Evolutionary conservation across 1,140 invertebrate genomes (phyloP).

Genomic region (Bicyclus anynana): DNA sequence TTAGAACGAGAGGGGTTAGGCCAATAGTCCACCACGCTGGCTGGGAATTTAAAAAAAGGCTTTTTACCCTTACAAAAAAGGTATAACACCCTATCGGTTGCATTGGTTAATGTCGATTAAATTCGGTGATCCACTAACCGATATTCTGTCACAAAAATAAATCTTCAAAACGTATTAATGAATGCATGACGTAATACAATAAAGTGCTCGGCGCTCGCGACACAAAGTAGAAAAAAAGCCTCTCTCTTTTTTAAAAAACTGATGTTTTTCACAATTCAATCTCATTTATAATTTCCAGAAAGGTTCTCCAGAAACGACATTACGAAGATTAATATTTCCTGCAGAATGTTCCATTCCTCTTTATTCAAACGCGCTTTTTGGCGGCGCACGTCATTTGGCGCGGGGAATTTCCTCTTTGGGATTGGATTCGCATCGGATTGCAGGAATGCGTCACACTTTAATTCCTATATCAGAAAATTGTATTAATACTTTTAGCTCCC

Average conservation of each 20-base stretch:
- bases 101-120: no score
- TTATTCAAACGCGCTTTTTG: slow-evolving; percentile 8
- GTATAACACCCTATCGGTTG: no score
- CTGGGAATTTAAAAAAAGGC: no score
- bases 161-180: no score
- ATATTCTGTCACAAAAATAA: no score
- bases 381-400: slow-evolving; percentile 18
- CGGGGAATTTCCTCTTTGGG: slow-evolving; percentile 20
- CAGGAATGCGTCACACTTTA: slow-evolving; percentile 2
- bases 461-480: slow-evolving; percentile 10
- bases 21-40: no score
- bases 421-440: slow-evolving; percentile 16
- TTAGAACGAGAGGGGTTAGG: no score
- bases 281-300: slow-evolving; percentile 1
- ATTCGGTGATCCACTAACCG: no score
- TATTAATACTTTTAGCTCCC: no score
- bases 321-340: slow-evolving; percentile 5
- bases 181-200: not conserved
- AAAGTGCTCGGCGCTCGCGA: not conserved
- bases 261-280: slow-evolving; percentile 4
- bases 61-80: no score
- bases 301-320: not conserved
- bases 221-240: not conserved
- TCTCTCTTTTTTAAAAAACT: not conserved
- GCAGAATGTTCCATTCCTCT: slow-evolving; percentile 1